Conservation (phyloP, 2,888 invertebrate genomes). For the Aphidius colemani region DNA sequence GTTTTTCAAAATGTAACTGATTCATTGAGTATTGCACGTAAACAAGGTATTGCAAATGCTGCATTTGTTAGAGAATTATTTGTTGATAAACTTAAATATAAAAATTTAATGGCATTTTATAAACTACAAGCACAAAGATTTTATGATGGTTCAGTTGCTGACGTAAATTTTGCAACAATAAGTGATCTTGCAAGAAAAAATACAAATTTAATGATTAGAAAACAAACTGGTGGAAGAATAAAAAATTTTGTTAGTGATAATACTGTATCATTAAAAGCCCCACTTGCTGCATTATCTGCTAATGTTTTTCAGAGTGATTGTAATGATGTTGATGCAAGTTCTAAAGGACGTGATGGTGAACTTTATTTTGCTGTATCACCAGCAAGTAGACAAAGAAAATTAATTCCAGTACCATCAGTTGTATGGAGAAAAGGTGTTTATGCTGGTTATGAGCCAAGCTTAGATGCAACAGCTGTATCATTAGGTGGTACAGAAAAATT, state of each 20-base stretch:
- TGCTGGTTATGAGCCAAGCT: conserved; percentile 82
- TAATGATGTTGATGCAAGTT: conserved; percentile 74
- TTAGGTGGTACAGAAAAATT: conserved; percentile 73
- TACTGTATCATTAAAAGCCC: conserved; percentile 73
- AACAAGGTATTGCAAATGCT: conserved; percentile 77
- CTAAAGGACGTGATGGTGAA: conserved; percentile 80
- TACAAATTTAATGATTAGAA: conserved; percentile 79
- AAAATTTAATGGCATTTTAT: conserved; percentile 82
- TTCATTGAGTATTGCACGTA: conserved; percentile 71
- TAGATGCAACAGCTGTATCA: conserved; percentile 84
- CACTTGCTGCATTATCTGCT: conserved; percentile 79
- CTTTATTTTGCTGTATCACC: conserved; percentile 85
- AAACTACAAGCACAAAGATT: conserved; percentile 86
- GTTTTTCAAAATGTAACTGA: conserved; percentile 85
- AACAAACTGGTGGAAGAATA: conserved; percentile 78
- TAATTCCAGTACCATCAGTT: conserved; percentile 83
- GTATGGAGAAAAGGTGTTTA: conserved; percentile 77
- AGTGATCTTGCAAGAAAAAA: conserved; percentile 81
- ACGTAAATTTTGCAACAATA: conserved; percentile 80
- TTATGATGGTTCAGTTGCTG: conserved; percentile 85
- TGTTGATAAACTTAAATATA: conserved; percentile 76
- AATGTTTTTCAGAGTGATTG: conserved; percentile 87
- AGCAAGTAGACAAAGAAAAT: conserved; percentile 75
- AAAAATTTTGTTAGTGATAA: conserved; percentile 77
- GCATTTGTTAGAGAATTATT: conserved; percentile 83